Base-by-base conservation (phyloP, 1,140 invertebrate species). In the Eueides isabella region DNA sequence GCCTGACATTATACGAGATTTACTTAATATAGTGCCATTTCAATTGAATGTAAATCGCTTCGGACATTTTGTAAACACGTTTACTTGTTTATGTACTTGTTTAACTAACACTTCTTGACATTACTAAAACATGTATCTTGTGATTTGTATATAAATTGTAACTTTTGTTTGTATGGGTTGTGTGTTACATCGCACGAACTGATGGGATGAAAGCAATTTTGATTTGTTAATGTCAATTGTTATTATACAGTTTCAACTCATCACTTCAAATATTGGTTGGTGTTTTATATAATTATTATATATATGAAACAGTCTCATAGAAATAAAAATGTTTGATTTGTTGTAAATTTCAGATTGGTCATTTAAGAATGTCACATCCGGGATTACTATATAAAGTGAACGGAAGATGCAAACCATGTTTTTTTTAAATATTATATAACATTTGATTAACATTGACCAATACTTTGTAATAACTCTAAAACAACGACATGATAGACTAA, bases 341-440 rank as follows among this genome's bases (percentile, higher is more conserved):
- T 77, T 71, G 69, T 71, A 73, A 89, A 86, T 93, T 92, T 87
- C 91, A 93, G 91, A 93, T 92, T 92, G 91, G 91, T 93, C 91
- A 85, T 93, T 93, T 92, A 92, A 92, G 85, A 90, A 85, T 87
- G 90, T 92, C 82, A 83, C 89, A 80, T 88, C 87, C 80, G 91
- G 90, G 82, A 87, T 93, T 86, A 83, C 84, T 78, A 85, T 90
- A 72, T 92, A 91, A 72, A 85, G 65, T 76, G 71, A 68, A 70
- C 48, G 48, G 55, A 72, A 64, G 55, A 72, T 48, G 6, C 48
- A 67, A 61, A 66, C 16, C 4, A 55, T 55, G 48, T 55, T 26
- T 23, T 55, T 19, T 55, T 55, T n/a, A n/a, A n/a, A 55, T 55
- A 71, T 65, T 44, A 61, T 31, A 44, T 61, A 61, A 64, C 41